Evolutionary conservation across 2,888 invertebrate species (phyloP).

Genomic region (Rhamnusium bicolor): DNA sequence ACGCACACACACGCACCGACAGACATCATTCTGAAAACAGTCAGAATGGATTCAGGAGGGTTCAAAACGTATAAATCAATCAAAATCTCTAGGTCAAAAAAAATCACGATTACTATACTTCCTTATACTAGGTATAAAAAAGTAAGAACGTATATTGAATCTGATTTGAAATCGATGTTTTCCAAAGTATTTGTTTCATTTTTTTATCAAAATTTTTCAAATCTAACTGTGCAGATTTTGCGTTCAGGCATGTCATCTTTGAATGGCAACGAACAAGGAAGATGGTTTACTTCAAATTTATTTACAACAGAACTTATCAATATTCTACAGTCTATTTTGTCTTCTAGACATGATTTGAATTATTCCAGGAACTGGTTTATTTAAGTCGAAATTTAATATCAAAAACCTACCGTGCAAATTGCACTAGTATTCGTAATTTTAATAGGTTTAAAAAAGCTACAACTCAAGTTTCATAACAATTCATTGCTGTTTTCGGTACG

Average conservation of each 20-base stretch:
- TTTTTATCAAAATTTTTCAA: background rate
- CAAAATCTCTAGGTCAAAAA: too few relatives aligned
- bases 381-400: constrained; percentile 15
- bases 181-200: too few relatives aligned
- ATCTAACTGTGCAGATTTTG: constrained; percentile 19
- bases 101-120: too few relatives aligned
- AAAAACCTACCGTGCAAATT: constrained; percentile 28
- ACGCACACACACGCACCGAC: too few relatives aligned
- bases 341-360: constrained; percentile 5
- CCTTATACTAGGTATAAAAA: too few relatives aligned
- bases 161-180: too few relatives aligned
- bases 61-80: too few relatives aligned
- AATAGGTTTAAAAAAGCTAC: constrained; percentile 13
- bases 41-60: too few relatives aligned
- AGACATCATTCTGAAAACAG: too few relatives aligned
- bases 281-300: background rate
- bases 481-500: background rate
- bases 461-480: constrained; percentile 8
- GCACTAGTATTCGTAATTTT: constrained; percentile 33
- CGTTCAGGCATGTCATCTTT: background rate
- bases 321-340: background rate
- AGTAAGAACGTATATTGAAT: too few relatives aligned
- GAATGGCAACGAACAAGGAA: background rate
- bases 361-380: constrained; percentile 19
- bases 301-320: background rate